phyloP scores from a whole-genome alignment of 1,140 invertebrate species.

The Brachionus paranguensis region DNA sequence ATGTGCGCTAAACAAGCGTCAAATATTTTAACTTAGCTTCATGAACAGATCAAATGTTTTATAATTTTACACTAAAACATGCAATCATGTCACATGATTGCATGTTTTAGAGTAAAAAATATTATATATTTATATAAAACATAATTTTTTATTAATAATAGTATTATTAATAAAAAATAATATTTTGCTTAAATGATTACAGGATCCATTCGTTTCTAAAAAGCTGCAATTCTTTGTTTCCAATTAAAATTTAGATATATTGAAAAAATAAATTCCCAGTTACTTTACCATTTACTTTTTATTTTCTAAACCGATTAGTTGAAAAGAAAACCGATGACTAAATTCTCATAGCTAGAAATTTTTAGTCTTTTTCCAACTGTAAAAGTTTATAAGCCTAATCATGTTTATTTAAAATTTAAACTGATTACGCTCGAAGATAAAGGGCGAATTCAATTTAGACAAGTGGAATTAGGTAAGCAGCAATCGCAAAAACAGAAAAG shows the following conservation, averaged over 20 bases:
- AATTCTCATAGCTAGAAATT: not conserved
- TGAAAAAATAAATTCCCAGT: not conserved
- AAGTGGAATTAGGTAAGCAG: not conserved
- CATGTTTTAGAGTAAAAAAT: too few species aligned
- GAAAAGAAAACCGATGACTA: not conserved
- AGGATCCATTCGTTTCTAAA: not conserved
- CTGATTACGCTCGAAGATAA: not conserved
- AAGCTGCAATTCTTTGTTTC: not conserved
- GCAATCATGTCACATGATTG: too few species aligned
- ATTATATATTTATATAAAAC: too few species aligned
- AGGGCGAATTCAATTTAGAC: not conserved
- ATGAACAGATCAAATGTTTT: not conserved
- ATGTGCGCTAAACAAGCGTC: not conserved
- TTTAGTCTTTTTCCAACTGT: not conserved
- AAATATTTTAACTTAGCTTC: not conserved
- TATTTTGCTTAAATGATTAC: not conserved
- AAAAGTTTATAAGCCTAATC: not conserved
- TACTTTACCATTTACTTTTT: not conserved
- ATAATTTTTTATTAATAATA: too few species aligned
- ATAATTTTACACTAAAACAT: not conserved
- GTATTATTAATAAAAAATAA: not conserved
- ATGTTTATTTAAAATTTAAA: not conserved
- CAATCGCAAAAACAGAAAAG: not conserved
- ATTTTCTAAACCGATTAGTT: not conserved
- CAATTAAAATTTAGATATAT: not conserved